phyloP scores from a whole-genome alignment of 1,140 invertebrate genomes.

The Penaeus japonicus region DNA sequence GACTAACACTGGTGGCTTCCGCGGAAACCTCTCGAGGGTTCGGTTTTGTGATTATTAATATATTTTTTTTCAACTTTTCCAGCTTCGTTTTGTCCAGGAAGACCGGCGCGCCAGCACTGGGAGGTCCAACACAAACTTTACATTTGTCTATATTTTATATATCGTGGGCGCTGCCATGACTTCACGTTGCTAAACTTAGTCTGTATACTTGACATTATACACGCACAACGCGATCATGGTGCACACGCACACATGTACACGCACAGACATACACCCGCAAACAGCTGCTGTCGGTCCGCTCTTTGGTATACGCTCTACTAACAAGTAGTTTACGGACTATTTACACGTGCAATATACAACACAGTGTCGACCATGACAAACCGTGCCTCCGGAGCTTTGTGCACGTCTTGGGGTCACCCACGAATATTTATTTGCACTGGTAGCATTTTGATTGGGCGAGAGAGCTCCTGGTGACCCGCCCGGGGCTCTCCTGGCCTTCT shows the following conservation, averaged over 20 bases:
- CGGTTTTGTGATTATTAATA: too few relatives aligned
- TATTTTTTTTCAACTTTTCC: not conserved
- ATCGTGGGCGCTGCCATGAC: constrained; percentile 23
- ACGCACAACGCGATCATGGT: constrained; percentile 35
- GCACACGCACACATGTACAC: constrained; percentile 17
- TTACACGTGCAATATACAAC: constrained; percentile 47
- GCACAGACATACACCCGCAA: constrained; percentile 25
- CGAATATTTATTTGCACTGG: constrained; percentile 38
- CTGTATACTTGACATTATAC: constrained; percentile 26
- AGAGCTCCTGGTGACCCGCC: not conserved
- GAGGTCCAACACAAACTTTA: not conserved
- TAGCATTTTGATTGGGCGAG: constrained; percentile 20
- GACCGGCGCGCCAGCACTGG: not conserved
- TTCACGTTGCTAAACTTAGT: constrained; percentile 21
- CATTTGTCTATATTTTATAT: too few relatives aligned
- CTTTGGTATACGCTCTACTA: constrained; percentile 56
- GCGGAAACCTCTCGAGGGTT: not conserved
- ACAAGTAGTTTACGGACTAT: constrained; percentile 51
- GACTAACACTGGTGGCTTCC: not conserved
- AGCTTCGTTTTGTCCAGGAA: not conserved
- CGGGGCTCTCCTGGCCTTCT: not conserved
- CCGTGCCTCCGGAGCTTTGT: constrained; percentile 37
- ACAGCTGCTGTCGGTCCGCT: constrained; percentile 53
- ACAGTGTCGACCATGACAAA: constrained; percentile 43
- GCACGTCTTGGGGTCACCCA: constrained; percentile 36